phyloP scores from a whole-genome alignment of 2,888 invertebrate genomes.

The Antitype chi region DNA sequence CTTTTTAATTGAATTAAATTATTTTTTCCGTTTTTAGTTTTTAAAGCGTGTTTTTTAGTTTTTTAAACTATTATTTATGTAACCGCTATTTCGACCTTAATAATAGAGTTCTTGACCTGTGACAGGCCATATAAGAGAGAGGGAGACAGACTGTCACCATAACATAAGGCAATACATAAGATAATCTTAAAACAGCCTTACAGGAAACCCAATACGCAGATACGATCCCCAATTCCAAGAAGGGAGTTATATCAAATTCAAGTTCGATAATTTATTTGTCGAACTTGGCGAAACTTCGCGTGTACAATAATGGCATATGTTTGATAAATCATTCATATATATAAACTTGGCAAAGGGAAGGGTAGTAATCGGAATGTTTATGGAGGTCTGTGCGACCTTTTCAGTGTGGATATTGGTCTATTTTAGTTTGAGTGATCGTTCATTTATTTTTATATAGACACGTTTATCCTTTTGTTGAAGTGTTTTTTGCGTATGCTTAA shows the following conservation, averaged over 20 bases:
- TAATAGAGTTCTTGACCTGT: background rate
- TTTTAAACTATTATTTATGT: no score
- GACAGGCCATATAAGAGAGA: background rate
- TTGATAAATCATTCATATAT: constrained; percentile 64
- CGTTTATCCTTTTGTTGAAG: constrained; percentile 33
- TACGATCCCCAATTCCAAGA: constrained; percentile 15
- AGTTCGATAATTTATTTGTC: constrained; percentile 54
- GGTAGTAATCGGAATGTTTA: constrained; percentile 57
- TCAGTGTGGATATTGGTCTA: constrained; percentile 44
- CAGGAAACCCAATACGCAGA: constrained; percentile 16
- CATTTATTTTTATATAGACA: constrained; percentile 52
- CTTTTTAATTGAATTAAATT: no score
- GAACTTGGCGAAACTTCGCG: constrained; percentile 47
- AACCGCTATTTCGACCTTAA: no score
- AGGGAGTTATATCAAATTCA: constrained; percentile 34
- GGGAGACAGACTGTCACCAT: background rate
- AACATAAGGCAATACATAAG: background rate
- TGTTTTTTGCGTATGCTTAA: constrained; percentile 9
- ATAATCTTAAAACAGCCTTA: background rate
- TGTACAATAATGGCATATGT: constrained; percentile 60
- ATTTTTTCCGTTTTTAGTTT: no score
- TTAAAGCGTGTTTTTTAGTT: no score
- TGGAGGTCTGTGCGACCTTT: constrained; percentile 46
- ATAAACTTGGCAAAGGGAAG: constrained; percentile 44
- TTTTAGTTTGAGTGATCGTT: constrained; percentile 45